phyloP scores from a whole-genome alignment of 2,888 invertebrate species.

The Parochlus steinenii region DNA sequence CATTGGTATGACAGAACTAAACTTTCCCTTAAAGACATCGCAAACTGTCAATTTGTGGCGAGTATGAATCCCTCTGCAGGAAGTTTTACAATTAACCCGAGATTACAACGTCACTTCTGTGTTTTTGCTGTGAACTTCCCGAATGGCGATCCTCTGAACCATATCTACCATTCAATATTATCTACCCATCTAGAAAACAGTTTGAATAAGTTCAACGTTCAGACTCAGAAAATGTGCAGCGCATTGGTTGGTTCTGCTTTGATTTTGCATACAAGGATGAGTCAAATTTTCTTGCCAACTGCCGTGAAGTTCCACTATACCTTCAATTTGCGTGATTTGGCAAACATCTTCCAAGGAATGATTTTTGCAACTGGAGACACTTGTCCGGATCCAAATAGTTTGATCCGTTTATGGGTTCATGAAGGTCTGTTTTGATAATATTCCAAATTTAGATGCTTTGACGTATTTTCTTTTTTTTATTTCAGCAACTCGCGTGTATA shows the following conservation, averaged over 20 bases:
- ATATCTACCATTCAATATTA: constrained; percentile 73
- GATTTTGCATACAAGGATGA: constrained; percentile 56
- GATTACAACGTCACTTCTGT: constrained; percentile 76
- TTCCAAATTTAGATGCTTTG: too few species aligned
- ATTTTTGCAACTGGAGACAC: constrained; percentile 66
- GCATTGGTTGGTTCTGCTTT: constrained; percentile 55
- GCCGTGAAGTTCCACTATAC: constrained; percentile 90
- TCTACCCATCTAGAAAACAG: constrained; percentile 53
- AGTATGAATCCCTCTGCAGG: constrained; percentile 97
- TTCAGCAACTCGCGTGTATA: constrained; percentile 78
- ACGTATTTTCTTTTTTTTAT: too few species aligned
- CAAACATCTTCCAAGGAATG: constrained; percentile 84
- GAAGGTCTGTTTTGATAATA: too few species aligned
- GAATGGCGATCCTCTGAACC: constrained; percentile 57
- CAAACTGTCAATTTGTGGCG: constrained; percentile 84
- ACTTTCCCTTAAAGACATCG: constrained; percentile 73
- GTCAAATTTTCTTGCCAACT: constrained; percentile 70
- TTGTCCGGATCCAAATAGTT: constrained; percentile 48
- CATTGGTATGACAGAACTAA: constrained; percentile 92
- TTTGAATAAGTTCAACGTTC: constrained; percentile 44
- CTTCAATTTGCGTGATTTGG: constrained; percentile 81
- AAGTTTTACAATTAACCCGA: constrained; percentile 81
- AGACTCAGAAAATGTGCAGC: constrained; percentile 41
- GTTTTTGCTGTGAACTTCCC: constrained; percentile 79
- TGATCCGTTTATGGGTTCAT: constrained; percentile 78